Conservation (phyloP, 1,140 invertebrate genomes). For the Notospermus geniculatus region DNA sequence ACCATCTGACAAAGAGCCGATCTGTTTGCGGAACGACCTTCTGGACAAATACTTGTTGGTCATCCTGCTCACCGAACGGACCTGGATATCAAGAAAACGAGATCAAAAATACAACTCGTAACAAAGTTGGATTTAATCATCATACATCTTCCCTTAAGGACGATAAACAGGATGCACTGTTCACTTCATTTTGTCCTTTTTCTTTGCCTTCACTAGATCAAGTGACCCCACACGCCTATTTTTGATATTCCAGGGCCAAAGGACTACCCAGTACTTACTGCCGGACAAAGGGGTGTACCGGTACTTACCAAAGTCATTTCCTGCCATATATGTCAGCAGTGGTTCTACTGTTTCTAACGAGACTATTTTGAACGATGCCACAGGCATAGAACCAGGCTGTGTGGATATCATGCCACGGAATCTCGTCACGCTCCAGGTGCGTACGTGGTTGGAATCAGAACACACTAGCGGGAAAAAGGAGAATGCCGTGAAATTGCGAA, state of each 20-base stretch:
- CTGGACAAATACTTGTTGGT: conserved; percentile 96
- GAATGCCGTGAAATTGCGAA: neutral
- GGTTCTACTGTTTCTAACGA: conserved; percentile 84
- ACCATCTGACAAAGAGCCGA: conserved; percentile 87
- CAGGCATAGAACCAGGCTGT: conserved; percentile 92
- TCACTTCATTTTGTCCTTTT: no score
- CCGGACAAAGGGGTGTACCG: no score
- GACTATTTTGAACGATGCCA: conserved; percentile 94
- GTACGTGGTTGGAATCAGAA: conserved; percentile 95
- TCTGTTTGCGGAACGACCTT: conserved; percentile 96
- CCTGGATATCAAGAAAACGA: conserved; percentile 57
- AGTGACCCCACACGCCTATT: no score
- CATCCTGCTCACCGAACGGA: conserved; percentile 95
- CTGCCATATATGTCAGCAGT: conserved; percentile 70
- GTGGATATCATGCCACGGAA: conserved; percentile 95
- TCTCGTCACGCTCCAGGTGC: conserved; percentile 93
- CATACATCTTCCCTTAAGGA: no score
- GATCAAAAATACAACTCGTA: conserved; percentile 5
- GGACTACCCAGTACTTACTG: no score
- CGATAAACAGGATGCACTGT: no score
- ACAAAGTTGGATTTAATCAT: no score
- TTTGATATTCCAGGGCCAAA: no score
- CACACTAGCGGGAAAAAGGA: conserved; percentile 66
- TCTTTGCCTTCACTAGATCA: no score
- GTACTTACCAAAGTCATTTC: conserved; percentile 76